Evolutionary conservation across 2,797 vertebrate genomes (phyloP).

Genomic region (Pteronotus mesoamericanus): DNA sequence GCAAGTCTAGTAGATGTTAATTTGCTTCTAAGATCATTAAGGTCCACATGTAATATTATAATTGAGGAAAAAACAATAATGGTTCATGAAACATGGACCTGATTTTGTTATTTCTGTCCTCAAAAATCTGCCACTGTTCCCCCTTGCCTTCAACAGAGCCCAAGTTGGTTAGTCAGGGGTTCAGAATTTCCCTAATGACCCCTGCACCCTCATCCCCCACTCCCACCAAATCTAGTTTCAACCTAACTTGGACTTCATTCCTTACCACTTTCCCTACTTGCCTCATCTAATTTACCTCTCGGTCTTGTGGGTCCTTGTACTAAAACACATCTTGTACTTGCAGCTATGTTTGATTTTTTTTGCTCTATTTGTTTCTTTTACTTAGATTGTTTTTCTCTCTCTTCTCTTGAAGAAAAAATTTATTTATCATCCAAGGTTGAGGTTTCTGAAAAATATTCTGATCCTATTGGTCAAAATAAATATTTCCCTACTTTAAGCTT

Average conservation of each 20-base stretch:
- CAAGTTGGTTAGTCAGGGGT: rapidly evolving
- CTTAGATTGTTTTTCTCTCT: background rate
- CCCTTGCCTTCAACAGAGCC: background rate
- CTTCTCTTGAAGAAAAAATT: background rate
- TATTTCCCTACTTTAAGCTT: background rate
- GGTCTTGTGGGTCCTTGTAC: background rate
- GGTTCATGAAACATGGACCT: background rate
- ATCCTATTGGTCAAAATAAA: background rate
- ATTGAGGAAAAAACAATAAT: background rate
- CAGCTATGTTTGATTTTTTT: background rate
- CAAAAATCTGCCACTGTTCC: background rate
- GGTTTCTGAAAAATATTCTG: background rate
- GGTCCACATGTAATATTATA: background rate
- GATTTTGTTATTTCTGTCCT: background rate
- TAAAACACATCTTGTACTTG: background rate
- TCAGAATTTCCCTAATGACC: rapidly evolving
- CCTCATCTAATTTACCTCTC: rapidly evolving
- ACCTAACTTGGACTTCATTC: too few relatives aligned
- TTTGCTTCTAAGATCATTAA: background rate
- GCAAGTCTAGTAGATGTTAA: background rate
- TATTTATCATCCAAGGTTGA: background rate
- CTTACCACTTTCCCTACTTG: background rate
- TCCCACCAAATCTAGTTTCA: too few relatives aligned
- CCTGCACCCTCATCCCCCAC: too few relatives aligned
- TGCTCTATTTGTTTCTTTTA: background rate